A percentile compares a stretch with the other conserved stretches of the same genome.
Evolutionary conservation across 2,797 vertebrate species (phyloP).

Genomic region (Molossus molossus): DNA sequence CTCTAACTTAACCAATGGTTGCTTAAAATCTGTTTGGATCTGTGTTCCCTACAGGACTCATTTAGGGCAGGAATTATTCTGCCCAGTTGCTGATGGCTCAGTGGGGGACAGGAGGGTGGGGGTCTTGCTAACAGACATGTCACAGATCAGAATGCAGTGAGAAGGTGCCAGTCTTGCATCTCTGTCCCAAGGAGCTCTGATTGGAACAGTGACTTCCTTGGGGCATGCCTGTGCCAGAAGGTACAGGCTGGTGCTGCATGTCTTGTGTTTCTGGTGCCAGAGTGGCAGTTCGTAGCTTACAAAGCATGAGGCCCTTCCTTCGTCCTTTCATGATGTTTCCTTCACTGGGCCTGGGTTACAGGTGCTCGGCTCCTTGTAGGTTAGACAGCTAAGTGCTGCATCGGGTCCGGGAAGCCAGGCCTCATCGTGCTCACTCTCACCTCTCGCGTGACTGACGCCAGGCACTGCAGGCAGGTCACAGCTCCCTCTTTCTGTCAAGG

Average conservation of each 20-base stretch:
- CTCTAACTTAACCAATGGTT: not conserved
- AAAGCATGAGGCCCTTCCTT: not conserved
- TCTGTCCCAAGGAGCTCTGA: not conserved
- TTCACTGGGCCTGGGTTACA: not conserved
- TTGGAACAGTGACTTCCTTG: not conserved
- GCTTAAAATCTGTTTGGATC: not conserved
- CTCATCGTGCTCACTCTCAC: fast-evolving
- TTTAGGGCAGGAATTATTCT: not conserved
- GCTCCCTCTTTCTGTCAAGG: not conserved
- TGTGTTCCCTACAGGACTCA: not conserved
- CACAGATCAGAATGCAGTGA: too few species aligned
- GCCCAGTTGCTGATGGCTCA: not conserved
- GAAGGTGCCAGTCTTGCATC: not conserved
- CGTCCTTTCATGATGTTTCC: fast-evolving
- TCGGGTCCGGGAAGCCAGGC: not conserved
- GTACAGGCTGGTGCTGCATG: not conserved
- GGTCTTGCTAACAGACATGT: not conserved
- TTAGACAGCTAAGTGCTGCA: not conserved
- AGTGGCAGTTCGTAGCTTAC: not conserved
- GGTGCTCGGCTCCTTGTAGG: fast-evolving
- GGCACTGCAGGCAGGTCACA: not conserved
- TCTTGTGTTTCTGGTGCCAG: not conserved
- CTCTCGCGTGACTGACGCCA: not conserved
- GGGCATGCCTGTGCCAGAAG: fast-evolving
- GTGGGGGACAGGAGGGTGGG: not conserved